Base-by-base conservation (phyloP, 2,113 vertebrate species). In the Rostratula benghalensis region DNA sequence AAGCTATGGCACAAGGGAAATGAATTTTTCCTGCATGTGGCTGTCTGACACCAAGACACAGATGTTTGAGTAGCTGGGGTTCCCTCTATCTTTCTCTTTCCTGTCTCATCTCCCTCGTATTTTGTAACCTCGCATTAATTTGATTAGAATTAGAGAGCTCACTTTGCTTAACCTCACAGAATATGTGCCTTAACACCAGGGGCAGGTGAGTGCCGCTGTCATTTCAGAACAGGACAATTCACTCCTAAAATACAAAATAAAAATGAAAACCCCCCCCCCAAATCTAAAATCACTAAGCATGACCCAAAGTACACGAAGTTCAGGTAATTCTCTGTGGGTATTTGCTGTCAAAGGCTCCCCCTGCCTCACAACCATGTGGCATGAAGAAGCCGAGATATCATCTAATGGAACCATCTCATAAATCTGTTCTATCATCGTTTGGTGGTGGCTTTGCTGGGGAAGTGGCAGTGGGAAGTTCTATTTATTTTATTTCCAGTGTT, bases 401-500 rank as follows among this genome's bases (percentile, higher is more conserved):
- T 27, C 19, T 57, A 41, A 28, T 11, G 83, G 51, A 88, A 75
- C 24, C 0, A 1, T 37, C 39, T 89, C 17, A 31, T 59, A 70
- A 80, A 83, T 22, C 18, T 39, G 12, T 51, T 76, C 33, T 41
- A 25, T 51, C 3, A 37, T 7, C 30, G 64, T 73, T 57, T 41
- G 5, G 8, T 31, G 13, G 50, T 81, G 11, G 7, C 6, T 67
- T 67, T 69, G 6, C 41, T 67, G 56, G 5, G 11, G 9, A 27
- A 4, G 0, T 22, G 23, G 4, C 6, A 19, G 10, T 43, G 13
- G 7, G 0, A 30, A 25, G 17, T 24, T 60, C 39, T 71, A 7
- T 15, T 76, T 73, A 37, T 73, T 84, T 91, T 90, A 35, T 31
- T 94, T 79, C 69, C 37, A 35, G 11, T 35, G 50, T 67, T 94